Evolutionary conservation across 2,113 vertebrate genomes (phyloP).

Genomic region (Phodopus roborovskii): DNA sequence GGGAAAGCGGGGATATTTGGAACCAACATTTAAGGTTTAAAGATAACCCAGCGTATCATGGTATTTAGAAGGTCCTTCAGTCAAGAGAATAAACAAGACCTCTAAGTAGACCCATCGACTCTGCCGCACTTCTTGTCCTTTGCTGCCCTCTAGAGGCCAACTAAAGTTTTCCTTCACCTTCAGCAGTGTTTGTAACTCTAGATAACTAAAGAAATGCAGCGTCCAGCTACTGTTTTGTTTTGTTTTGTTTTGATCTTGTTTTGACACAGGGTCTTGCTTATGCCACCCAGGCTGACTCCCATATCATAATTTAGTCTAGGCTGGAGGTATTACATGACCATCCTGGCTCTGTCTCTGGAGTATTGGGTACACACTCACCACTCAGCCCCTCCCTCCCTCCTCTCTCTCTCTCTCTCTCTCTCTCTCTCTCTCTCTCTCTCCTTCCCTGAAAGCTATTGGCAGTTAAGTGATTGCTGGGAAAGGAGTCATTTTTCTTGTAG

Average conservation of each 20-base stretch:
- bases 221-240: background rate
- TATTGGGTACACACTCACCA: background rate
- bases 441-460: background rate
- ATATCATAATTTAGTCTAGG: background rate
- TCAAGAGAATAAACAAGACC: background rate
- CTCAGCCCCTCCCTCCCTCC: background rate
- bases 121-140: background rate
- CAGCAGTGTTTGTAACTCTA: background rate
- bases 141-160: background rate
- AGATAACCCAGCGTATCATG: background rate
- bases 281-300: no score
- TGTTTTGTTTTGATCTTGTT: background rate
- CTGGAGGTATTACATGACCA: background rate
- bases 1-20: background rate
- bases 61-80: background rate
- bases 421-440: no score
- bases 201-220: background rate
- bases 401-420: no score
- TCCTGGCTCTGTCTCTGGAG: background rate
- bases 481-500: background rate
- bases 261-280: background rate
- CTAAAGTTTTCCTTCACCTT: background rate
- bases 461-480: background rate
- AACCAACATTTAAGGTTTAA: background rate
- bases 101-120: background rate